Base-by-base conservation (phyloP, 2,797 vertebrate genomes). In the Sebastes goodei region DNA sequence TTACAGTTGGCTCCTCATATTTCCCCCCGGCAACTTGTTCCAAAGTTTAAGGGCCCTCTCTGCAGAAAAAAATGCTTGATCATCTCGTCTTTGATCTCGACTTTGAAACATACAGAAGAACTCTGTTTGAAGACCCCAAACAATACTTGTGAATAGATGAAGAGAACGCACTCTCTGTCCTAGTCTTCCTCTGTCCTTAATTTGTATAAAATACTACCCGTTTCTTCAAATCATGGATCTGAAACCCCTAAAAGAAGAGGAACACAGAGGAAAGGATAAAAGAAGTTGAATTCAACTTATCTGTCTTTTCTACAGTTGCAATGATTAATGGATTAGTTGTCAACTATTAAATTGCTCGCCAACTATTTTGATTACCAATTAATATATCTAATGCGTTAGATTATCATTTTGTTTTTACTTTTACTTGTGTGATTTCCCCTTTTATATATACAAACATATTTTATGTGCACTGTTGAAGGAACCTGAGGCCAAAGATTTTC, bases 41-140 rank as follows among this genome's bases (percentile, higher is more conserved):
- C 56, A 27, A 83, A 86, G 55, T 85, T 87, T 69, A 80, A 80
- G 27, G 61, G 65, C 67, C 17, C 74, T 66, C 30, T n/a, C 33
- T 78, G 80, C 71, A 65, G 23, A 65, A 78, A 68, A 52, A 68
- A 64, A 63, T 27, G 85, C 88, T 89, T 85, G 67, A 91, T 89
- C 86, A 82, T 86, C 80, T 53, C 2, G 6, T 81, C 85, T 91
- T 86, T 92, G 81, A 87, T 91, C 75, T 67, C 5, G 29, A 85
- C 80, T 82, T 66, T 84, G 67, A 84, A 80, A 88, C 55, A 59
- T 42, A 71, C 71, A 85, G 73, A 84, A 77, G 67, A 59, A 49
- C 15, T 59, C 10, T 23, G 71, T 81, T 75, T 83, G 53, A 86
- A 82, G 68, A 81, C 4, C 49, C 29, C 7, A 65, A 76, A 74